phyloP scores from a whole-genome alignment of 2,888 invertebrate species.

The Leptodirus hochenwartii region DNA sequence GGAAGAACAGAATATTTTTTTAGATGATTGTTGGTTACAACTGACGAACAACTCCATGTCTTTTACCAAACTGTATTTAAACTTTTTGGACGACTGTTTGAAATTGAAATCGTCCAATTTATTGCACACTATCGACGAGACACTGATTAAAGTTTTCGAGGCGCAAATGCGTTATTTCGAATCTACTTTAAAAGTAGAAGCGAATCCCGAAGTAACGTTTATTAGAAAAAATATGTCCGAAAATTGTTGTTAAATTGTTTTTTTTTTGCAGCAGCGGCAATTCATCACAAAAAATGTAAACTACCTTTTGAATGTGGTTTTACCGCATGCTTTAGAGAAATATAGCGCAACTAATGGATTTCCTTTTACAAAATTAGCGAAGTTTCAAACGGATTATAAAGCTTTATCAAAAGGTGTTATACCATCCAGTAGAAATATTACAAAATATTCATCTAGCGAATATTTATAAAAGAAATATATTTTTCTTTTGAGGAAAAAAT shows the following conservation, averaged over 20 bases:
- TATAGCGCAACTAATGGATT: slow-evolving; percentile 41
- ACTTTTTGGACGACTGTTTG: slow-evolving; percentile 57
- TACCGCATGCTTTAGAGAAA: slow-evolving; percentile 41
- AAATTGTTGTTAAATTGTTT: too few relatives aligned
- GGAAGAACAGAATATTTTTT: slow-evolving; percentile 9
- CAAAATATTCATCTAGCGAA: slow-evolving; percentile 50
- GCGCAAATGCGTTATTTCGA: slow-evolving; percentile 51
- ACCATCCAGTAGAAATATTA: slow-evolving; percentile 39
- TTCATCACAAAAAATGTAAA: slow-evolving; percentile 48
- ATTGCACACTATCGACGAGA: slow-evolving; percentile 52
- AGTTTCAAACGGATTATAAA: slow-evolving; percentile 35
- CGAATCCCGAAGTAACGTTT: slow-evolving; percentile 31
- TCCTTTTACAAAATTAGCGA: slow-evolving; percentile 33
- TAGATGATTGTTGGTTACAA: slow-evolving; percentile 50
- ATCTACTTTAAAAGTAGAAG: slow-evolving; percentile 33
- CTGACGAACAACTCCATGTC: slow-evolving; percentile 64
- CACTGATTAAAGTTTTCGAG: slow-evolving; percentile 53
- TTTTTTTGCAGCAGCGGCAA: slow-evolving; percentile 22
- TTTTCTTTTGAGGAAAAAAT: too few relatives aligned
- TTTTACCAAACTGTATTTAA: slow-evolving; percentile 58
- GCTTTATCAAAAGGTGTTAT: slow-evolving; percentile 32
- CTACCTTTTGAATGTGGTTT: slow-evolving; percentile 47
- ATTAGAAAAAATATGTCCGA: slow-evolving; percentile 4
- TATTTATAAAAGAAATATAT: slow-evolving; percentile 20
- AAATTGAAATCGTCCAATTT: slow-evolving; percentile 57